Evolutionary conservation across 2,113 vertebrate species (phyloP), one percentile per base, ranked within the genome.

Genomic region (Dromaius novaehollandiae): DNA sequence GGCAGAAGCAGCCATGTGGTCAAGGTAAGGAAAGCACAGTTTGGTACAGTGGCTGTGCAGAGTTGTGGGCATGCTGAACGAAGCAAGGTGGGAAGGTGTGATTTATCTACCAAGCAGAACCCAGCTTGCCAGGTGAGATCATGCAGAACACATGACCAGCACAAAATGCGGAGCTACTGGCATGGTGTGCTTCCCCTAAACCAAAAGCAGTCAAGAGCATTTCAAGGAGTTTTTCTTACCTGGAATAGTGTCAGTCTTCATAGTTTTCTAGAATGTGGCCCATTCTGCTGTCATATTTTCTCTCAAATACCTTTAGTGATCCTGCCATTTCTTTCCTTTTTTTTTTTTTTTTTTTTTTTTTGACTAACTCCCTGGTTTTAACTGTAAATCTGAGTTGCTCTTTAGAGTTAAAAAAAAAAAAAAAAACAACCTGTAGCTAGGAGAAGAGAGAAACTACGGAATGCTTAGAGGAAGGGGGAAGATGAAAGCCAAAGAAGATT

Each of bases 41-140:
- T 2, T 78, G 69, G 25, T 51, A 24, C n/a, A 28, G 86, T 13
- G 44, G 15, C 36, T 51, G 42, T 88, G 36, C 26, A 3, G 16
- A 51, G 60, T 60, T 66, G 42, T 1, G 6, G 51, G 8, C 34
- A 1, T 6, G 9, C 69, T 63, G 55, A 32, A 5, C 0, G 2
- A 24, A 87, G 28, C 19, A 80, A 24, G 4, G 34, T 46, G 73
- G 80, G 81, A 32, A 53, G 36, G 17, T 46, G 38, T 17, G 46
- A 18, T 10, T 85, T 53, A 38, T 36, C 25, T 79, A 80, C 36
- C 51, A 30, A n/a, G 18, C 22, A 63, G 61, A 71, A 12, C 53
- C 56, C 32, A 1, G 9, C 60, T 81, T 73, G 11, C 63, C 36
- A 6, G 5, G 73, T 34, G 81, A 18, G 21, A 69, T 90, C 16